Evolutionary conservation across 2,113 vertebrate species (phyloP).

Genomic region (Phalacrocorax aristotelis): DNA sequence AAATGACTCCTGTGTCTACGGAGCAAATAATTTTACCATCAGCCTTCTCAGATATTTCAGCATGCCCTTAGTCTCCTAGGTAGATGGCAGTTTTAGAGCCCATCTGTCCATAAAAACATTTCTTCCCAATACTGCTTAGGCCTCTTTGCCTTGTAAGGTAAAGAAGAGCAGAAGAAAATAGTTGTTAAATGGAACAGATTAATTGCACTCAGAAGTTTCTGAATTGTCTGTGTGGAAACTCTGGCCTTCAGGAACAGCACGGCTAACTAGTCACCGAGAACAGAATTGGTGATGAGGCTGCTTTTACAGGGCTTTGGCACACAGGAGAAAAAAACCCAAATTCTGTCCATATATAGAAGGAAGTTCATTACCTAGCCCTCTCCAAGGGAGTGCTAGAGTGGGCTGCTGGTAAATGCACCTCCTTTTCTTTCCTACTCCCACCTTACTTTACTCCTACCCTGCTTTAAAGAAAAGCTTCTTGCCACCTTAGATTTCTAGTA

Average conservation of each 20-base stretch:
- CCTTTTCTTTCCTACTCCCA: not conserved
- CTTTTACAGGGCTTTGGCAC: not conserved
- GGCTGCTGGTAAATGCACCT: not conserved
- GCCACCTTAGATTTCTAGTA: not conserved
- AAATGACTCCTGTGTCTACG: not conserved
- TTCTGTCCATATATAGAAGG: not conserved
- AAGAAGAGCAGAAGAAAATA: not conserved
- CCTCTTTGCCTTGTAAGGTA: constrained; percentile 22
- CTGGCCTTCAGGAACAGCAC: not conserved
- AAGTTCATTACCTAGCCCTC: not conserved
- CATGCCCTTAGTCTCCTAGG: not conserved
- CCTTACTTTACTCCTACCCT: not conserved
- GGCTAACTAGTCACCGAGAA: not conserved
- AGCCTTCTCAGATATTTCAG: not conserved
- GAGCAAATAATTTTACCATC: not conserved
- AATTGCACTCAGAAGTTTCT: not conserved
- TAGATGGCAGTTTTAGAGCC: constrained; percentile 10
- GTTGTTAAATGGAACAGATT: not conserved
- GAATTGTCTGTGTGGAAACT: not conserved
- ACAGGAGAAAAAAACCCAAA: not conserved
- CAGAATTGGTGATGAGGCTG: not conserved
- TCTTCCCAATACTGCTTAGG: not conserved
- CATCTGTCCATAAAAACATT: not conserved
- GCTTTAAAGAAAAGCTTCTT: not conserved
- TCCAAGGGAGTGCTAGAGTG: not conserved